A percentile compares a stretch with the other conserved stretches of the same genome.
These are phyloP conservation scores for Toxotes chatareus DNA, from an alignment of 2,113 vertebrate genomes.

Conservation along the genomic window DNA sequence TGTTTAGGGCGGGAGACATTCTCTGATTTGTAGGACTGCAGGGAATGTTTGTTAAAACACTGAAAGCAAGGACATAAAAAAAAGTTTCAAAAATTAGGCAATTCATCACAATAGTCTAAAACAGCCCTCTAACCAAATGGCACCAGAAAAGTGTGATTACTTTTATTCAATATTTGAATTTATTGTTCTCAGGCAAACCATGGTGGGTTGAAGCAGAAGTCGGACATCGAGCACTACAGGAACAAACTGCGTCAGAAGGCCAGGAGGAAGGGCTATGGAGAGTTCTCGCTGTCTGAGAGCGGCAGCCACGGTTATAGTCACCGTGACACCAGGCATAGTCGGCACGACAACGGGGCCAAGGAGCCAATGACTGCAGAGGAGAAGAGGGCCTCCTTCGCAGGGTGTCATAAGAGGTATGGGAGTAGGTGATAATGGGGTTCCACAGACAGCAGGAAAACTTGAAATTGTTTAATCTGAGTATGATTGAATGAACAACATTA, in stretches of 20 bases:
- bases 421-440: neutral
- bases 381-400: conserved; percentile 87
- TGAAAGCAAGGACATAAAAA: neutral
- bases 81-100: neutral
- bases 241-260: conserved; percentile 98
- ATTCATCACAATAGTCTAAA: neutral
- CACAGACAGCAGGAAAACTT: neutral
- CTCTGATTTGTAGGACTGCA: neutral
- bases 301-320: conserved; percentile 80
- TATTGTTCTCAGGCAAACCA: conserved; percentile 88
- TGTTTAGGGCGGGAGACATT: neutral
- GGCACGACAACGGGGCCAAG: conserved; percentile 76
- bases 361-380: conserved; percentile 90
- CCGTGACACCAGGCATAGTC: conserved; percentile 65
- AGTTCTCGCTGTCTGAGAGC: conserved; percentile 88
- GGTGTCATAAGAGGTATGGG: conserved; percentile 78
- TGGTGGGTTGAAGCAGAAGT: conserved; percentile 94
- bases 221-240: conserved; percentile 97
- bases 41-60: conserved; percentile 3
- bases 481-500: neutral
- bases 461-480: neutral
- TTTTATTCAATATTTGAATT: neutral
- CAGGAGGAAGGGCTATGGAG: conserved; percentile 94
- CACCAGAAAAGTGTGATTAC: neutral
- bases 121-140: neutral